Percentiles rank a stretch among this genome's conserved stretches.
These are phyloP conservation scores for Chamaea fasciata DNA, from an alignment of 2,113 vertebrate genomes.

Conservation along the genomic window DNA sequence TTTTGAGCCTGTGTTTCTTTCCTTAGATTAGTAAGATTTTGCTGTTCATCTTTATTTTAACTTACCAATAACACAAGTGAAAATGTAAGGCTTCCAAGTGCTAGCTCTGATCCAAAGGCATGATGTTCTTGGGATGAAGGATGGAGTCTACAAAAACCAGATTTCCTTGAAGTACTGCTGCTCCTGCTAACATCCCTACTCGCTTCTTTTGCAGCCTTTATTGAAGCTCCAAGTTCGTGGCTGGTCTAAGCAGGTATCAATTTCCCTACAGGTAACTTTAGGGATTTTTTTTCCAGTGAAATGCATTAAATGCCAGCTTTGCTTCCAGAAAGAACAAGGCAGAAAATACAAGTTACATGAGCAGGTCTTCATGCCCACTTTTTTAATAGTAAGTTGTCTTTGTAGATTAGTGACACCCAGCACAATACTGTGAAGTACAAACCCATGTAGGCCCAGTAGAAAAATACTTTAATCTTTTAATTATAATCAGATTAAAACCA, in stretches of 20 bases:
- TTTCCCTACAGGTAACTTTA: neutral
- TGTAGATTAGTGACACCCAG: neutral
- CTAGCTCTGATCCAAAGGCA: neutral
- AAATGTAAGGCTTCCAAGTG: neutral
- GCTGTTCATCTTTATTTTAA: neutral
- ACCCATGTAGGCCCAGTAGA: neutral
- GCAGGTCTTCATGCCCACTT: neutral
- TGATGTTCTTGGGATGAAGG: neutral
- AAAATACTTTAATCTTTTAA: neutral
- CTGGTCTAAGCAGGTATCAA: neutral
- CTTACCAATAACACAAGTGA: neutral
- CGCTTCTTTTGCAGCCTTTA: neutral
- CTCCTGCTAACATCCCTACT: neutral
- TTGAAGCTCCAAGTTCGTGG: neutral
- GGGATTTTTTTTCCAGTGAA: neutral
- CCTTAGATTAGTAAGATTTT: neutral
- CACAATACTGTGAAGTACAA: neutral
- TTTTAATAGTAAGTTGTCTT: neutral
- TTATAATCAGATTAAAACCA: neutral
- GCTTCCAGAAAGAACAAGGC: neutral
- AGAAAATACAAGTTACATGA: neutral
- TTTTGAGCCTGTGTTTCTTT: conserved; percentile 58
- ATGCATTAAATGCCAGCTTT: neutral
- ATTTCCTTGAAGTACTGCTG: neutral
- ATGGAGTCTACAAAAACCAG: neutral